Percentiles rank a stretch among this genome's conserved stretches.
phyloP scores from a whole-genome alignment of 2,113 vertebrate genomes.

The Enhydra lutris region DNA sequence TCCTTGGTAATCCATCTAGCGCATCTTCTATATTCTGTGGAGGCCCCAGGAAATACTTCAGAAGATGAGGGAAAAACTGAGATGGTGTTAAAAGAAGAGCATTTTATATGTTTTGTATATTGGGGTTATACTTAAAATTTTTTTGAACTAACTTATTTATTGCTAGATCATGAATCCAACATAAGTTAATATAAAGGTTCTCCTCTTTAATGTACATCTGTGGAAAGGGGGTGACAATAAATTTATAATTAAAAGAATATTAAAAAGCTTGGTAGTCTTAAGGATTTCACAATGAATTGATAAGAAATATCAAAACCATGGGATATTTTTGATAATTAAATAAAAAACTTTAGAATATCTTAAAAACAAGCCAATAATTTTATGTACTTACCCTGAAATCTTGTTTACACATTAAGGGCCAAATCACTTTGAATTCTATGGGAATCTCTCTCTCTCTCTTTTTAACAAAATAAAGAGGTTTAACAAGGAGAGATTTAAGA shows the following conservation, averaged over 20 bases:
- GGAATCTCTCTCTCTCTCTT: background rate
- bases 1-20: background rate
- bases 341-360: background rate
- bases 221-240: conserved; percentile 19
- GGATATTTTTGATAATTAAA: background rate
- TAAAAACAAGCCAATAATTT: background rate
- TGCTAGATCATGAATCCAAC: background rate
- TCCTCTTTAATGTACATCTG: background rate
- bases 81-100: background rate
- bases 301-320: background rate
- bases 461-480: background rate
- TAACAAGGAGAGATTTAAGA: background rate
- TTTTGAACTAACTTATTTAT: conserved; percentile 9
- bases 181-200: background rate
- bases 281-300: background rate
- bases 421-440: background rate
- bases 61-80: background rate
- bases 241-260: background rate
- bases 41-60: background rate
- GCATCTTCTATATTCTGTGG: background rate
- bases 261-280: background rate
- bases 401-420: background rate
- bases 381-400: background rate
- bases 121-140: background rate
- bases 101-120: background rate